phyloP scores from a whole-genome alignment of 2,797 vertebrate species.

The Luscinia megarhynchos region DNA sequence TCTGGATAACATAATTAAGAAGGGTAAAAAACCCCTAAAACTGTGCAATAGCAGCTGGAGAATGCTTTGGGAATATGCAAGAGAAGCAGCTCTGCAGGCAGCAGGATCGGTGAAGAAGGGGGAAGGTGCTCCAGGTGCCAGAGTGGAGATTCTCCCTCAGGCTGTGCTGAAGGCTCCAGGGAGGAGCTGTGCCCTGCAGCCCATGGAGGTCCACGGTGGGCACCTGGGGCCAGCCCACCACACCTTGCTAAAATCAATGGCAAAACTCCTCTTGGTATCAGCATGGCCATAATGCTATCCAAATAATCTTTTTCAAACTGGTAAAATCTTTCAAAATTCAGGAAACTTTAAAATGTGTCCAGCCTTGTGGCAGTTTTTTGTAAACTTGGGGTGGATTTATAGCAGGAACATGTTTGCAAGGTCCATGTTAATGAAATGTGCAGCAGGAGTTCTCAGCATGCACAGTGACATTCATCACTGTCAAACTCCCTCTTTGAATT shows the following conservation, averaged over 20 bases:
- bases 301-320: not conserved
- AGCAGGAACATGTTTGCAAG: not conserved
- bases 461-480: not conserved
- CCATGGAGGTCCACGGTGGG: not conserved
- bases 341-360: not conserved
- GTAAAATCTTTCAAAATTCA: not conserved
- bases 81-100: not conserved
- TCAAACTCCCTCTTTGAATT: conserved; percentile 1
- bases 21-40: not conserved
- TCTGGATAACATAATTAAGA: not conserved
- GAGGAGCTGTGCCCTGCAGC: not conserved
- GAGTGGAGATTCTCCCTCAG: not conserved
- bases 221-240: not conserved
- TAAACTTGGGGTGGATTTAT: not conserved
- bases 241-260: not conserved
- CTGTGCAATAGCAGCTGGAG: not conserved
- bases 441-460: conserved; percentile 8
- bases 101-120: not conserved
- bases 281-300: not conserved
- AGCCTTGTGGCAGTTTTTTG: not conserved
- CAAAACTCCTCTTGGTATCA: not conserved
- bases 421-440: not conserved
- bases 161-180: not conserved
- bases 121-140: not conserved
- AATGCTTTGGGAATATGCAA: not conserved